Base-by-base conservation (phyloP, 2,113 vertebrate species). In the Spizaetus ornatus region DNA sequence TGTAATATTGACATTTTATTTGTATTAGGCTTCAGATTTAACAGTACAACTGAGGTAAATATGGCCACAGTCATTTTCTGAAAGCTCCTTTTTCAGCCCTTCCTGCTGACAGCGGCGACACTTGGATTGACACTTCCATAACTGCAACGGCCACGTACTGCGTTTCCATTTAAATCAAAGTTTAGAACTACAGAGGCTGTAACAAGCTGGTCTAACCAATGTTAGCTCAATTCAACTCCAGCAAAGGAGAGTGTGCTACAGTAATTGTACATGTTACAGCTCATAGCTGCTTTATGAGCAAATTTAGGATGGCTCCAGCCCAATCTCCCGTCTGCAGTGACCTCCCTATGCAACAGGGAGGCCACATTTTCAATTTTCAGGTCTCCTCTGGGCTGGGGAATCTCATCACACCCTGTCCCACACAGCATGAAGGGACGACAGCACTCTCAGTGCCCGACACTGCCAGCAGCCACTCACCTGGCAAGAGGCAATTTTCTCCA, bases 311-410 rank as follows among this genome's bases (percentile, higher is more conserved):
- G 40, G 71, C 61, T 96, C 42, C 84, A 95, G 63, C 53, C 47
- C 83, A n/a, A 40, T 71, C n/a, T 93, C 58, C 61, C 50, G 63
- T 73, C 71, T 83, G 53, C 47, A 86, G 47, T 43, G 59, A 88
- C 82, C 66, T 94, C 48, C 71, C 65, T 70, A 25, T 79, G 78
- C 71, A 95, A 93, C 14, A 45, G 20, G 67, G 87, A 95, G 88
- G 92, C 56, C 59, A 63, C 56, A 48, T 86, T 96, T 97, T 96
- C 96, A 98, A 96, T 97, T 96, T 96, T 58, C 96, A 97, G 86
- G 72, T 96, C 83, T 96, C 91, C 71, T n/a, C 36, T 71, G 83
- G 74, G 58, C 63, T 91, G 65, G 45, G 83, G 90, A 97, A 95
- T 94, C 86, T 97, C 83, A 95, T 98, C 93, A 95, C 86, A 91